These are phyloP conservation scores for Gambusia holbrooki DNA, from an alignment of 2,113 vertebrate genomes.

Conservation along the genomic window DNA sequence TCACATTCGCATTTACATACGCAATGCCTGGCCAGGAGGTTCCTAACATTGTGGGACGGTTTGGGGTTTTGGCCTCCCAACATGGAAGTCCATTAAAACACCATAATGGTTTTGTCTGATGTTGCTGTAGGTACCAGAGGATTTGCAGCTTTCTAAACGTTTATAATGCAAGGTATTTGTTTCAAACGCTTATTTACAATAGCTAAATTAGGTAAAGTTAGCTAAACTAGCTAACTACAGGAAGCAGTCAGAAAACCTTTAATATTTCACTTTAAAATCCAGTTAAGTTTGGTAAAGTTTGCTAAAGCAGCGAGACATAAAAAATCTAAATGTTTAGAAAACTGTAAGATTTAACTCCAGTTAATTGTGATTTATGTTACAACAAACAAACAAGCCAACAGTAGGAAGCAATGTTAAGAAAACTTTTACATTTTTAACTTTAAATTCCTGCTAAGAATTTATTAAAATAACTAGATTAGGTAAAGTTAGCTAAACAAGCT, in stretches of 20 bases:
- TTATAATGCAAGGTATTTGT: neutral
- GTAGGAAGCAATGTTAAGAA: no score
- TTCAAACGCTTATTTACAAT: neutral
- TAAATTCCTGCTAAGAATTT: no score
- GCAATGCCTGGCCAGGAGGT: slow-evolving; percentile 46
- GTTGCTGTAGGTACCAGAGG: slow-evolving; percentile 8
- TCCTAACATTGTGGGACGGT: slow-evolving; percentile 21
- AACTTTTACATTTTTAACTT: no score
- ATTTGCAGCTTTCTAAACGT: slow-evolving; percentile 19
- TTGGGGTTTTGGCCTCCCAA: slow-evolving; percentile 17
- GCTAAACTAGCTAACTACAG: neutral
- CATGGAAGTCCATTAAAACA: slow-evolving; percentile 52
- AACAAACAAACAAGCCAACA: no score
- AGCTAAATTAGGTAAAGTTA: neutral
- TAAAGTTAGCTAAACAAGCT: neutral
- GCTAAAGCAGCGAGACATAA: no score
- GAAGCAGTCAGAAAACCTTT: no score
- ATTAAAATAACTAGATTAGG: no score
- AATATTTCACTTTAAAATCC: no score
- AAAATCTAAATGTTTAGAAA: no score
- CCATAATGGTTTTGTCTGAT: slow-evolving; percentile 20
- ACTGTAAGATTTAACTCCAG: no score
- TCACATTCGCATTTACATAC: slow-evolving; percentile 70
- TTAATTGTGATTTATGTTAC: no score
- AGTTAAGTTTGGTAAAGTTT: no score